Percentiles rank a stretch among this genome's conserved stretches.
Conservation (phyloP, 2,113 vertebrate genomes). For the Aegithalos caudatus region DNA sequence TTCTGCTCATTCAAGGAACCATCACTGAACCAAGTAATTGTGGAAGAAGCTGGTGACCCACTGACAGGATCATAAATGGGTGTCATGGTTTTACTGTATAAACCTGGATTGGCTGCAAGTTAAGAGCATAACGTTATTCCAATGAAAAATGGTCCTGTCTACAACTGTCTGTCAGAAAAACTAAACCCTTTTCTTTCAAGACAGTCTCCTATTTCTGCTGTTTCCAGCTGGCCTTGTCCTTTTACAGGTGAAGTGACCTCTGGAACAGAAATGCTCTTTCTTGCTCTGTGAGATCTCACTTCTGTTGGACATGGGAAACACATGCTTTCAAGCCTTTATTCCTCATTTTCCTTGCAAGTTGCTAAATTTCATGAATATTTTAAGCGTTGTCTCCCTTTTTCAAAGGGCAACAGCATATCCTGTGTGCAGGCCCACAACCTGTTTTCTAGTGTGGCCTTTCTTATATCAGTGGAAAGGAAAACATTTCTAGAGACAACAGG, state of each 20-base stretch:
- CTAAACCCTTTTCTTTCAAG: neutral
- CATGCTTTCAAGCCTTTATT: neutral
- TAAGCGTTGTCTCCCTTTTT: neutral
- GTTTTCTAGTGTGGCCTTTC: neutral
- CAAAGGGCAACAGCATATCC: neutral
- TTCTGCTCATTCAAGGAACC: slow-evolving; percentile 76
- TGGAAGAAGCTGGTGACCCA: slow-evolving; percentile 84
- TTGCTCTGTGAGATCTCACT: neutral
- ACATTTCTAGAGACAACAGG: neutral
- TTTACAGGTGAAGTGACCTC: neutral
- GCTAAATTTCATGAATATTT: neutral
- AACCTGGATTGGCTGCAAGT: slow-evolving; percentile 76
- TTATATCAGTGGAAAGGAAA: neutral
- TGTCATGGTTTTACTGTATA: slow-evolving; percentile 93
- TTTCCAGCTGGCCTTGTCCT: neutral
- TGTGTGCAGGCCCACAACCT: neutral
- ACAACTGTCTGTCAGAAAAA: neutral
- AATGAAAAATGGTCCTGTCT: neutral
- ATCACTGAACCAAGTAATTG: slow-evolving; percentile 89
- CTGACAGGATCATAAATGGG: slow-evolving; percentile 87
- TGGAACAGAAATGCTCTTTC: neutral
- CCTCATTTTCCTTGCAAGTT: neutral
- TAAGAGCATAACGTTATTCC: neutral
- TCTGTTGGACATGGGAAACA: neutral
- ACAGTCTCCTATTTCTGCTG: neutral